These are phyloP conservation scores for Cactoblastis cactorum DNA, from an alignment of 2,888 invertebrate genomes.

Conservation along the genomic window DNA sequence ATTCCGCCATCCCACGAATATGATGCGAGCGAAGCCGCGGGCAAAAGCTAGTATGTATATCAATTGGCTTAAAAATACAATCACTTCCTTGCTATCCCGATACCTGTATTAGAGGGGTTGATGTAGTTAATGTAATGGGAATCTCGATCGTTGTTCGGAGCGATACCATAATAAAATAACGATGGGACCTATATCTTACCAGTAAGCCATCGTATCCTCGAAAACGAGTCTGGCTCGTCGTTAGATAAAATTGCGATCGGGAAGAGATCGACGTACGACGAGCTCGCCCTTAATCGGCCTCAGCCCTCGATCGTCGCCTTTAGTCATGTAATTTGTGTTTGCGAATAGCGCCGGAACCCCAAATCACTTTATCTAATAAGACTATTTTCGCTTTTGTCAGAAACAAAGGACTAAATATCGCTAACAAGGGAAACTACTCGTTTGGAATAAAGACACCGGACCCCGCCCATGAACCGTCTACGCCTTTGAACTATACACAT, in stretches of 20 bases:
- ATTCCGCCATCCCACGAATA: too few relatives aligned
- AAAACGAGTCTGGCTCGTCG: conserved; percentile 16
- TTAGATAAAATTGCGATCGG: conserved; percentile 15
- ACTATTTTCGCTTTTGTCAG: conserved; percentile 14
- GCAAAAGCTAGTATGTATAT: too few relatives aligned
- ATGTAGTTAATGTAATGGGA: conserved; percentile 9
- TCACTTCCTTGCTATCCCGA: not conserved
- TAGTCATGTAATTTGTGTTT: conserved; percentile 15
- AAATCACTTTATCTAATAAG: conserved; percentile 15
- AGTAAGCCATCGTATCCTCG: conserved; percentile 14
- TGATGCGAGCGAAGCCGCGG: too few relatives aligned
- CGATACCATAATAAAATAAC: conserved; percentile 15
- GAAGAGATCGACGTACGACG: conserved; percentile 14
- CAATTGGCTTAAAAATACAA: not conserved
- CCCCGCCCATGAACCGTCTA: not conserved
- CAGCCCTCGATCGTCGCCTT: conserved; percentile 13
- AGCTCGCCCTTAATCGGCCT: conserved; percentile 14
- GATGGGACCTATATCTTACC: conserved; percentile 13
- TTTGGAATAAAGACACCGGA: conserved; percentile 11
- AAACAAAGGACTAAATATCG: conserved; percentile 15
- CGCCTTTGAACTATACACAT: not conserved
- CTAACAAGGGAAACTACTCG: conserved; percentile 15
- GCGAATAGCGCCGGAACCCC: conserved; percentile 12
- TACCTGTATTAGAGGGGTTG: conserved; percentile 6
- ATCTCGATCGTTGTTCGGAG: conserved; percentile 14